phyloP scores from a whole-genome alignment of 1,140 invertebrate species.

The Pseudomyrmex concolor region DNA sequence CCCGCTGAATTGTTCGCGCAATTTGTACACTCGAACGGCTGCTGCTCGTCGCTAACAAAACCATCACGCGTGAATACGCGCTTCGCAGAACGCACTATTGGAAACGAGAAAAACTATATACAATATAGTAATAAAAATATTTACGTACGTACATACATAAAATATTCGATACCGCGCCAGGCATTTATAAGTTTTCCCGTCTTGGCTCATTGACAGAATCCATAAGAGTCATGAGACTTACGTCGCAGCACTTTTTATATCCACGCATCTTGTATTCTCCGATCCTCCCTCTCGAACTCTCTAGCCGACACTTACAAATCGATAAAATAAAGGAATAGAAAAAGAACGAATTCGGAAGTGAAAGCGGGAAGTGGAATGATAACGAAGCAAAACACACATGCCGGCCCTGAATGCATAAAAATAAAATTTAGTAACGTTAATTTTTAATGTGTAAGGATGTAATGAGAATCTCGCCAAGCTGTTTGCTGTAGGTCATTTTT shows the following conservation, averaged over 20 bases:
- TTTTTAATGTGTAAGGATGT: constrained; percentile 80
- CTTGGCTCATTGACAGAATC: constrained; percentile 20
- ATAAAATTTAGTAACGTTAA: constrained; percentile 77
- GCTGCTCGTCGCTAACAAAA: too few relatives aligned
- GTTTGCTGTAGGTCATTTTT: constrained; percentile 54
- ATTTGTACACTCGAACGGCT: too few relatives aligned
- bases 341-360: constrained; percentile 69
- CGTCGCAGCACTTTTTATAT: constrained; percentile 65
- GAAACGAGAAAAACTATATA: not conserved
- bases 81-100: too few relatives aligned
- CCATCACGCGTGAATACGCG: too few relatives aligned
- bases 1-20: too few relatives aligned
- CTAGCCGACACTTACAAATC: constrained; percentile 66
- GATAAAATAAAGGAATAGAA: constrained; percentile 57
- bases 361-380: constrained; percentile 68
- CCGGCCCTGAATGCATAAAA: constrained; percentile 78
- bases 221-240: constrained; percentile 23
- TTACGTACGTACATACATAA: too few relatives aligned
- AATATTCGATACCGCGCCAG: too few relatives aligned
- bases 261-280: constrained; percentile 80
- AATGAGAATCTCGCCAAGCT: constrained; percentile 71
- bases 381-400: constrained; percentile 67
- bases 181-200: too few relatives aligned
- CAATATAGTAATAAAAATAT: too few relatives aligned
- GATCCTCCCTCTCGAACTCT: constrained; percentile 78